These are phyloP conservation scores for Drosophila ficusphila DNA, from an alignment of 1,140 invertebrate species.

Conservation along the genomic window DNA sequence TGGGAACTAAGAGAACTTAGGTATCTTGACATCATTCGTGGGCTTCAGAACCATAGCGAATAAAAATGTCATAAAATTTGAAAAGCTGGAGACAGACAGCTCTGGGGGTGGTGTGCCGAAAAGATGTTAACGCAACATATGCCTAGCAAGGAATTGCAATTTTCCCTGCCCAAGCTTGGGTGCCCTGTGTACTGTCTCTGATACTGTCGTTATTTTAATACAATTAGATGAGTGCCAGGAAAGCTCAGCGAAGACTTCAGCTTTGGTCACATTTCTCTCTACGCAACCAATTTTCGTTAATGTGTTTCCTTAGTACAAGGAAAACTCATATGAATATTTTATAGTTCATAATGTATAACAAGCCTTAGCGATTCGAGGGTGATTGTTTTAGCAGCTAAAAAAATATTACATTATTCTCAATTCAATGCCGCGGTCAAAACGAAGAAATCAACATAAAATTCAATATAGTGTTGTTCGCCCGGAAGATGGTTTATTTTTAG, in stretches of 20 bases:
- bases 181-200: conserved; percentile 10
- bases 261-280: conserved; percentile 40
- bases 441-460: too few relatives aligned
- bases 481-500: too few relatives aligned
- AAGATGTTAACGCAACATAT: conserved; percentile 46
- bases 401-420: conserved; percentile 4
- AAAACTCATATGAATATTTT: conserved; percentile 77
- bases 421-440: too few relatives aligned
- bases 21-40: conserved; percentile 53
- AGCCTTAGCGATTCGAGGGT: conserved; percentile 1
- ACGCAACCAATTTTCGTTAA: conserved; percentile 66
- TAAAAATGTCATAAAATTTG: conserved; percentile 82
- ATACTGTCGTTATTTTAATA: conserved; percentile 53
- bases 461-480: too few relatives aligned
- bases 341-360: conserved; percentile 56
- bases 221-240: conserved; percentile 73
- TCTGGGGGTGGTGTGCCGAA: background rate
- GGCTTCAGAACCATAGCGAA: conserved; percentile 31
- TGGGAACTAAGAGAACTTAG: conserved; percentile 23
- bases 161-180: conserved; percentile 30
- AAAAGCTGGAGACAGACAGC: conserved; percentile 60
- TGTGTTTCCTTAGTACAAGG: conserved; percentile 59
- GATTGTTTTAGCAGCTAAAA: background rate
- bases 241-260: conserved; percentile 19
- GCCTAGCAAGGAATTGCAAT: conserved; percentile 63